Conservation (phyloP, 2,888 invertebrate species). For the Asteroscopus sphinx region DNA sequence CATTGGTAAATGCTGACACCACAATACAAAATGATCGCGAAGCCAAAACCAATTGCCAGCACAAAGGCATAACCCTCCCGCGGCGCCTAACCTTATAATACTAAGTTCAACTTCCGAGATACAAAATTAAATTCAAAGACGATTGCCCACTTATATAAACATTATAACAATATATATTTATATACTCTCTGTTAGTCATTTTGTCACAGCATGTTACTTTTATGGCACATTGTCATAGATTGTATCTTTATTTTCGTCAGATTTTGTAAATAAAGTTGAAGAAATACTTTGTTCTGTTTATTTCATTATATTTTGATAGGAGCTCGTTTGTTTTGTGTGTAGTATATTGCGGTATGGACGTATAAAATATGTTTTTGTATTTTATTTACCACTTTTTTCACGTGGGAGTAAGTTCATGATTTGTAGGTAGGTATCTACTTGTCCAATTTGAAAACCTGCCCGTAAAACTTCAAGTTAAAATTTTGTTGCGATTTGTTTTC, state of each 20-base stretch:
- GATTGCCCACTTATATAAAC: slow-evolving; percentile 42
- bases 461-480: too few species aligned
- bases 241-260: slow-evolving; percentile 39
- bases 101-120: slow-evolving; percentile 20
- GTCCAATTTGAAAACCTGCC: too few species aligned
- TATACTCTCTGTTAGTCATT: slow-evolving; percentile 33
- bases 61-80: slow-evolving; percentile 23
- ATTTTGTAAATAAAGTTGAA: slow-evolving; percentile 14
- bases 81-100: slow-evolving; percentile 14
- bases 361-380: slow-evolving; percentile 28
- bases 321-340: slow-evolving; percentile 16
- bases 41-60: slow-evolving; percentile 11
- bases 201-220: slow-evolving; percentile 50
- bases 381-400: slow-evolving; percentile 14
- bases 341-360: slow-evolving; percentile 10
- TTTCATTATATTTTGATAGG: slow-evolving; percentile 17
- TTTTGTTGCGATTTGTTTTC: too few species aligned
- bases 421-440: neutral
- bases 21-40: neutral
- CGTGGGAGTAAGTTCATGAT: slow-evolving; percentile 20
- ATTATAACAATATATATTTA: slow-evolving; percentile 35
- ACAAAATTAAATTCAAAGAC: slow-evolving; percentile 41
- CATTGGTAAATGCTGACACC: neutral
- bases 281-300: slow-evolving; percentile 4
- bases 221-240: slow-evolving; percentile 35